Evolutionary conservation across 2,888 invertebrate genomes (phyloP).

Genomic region (Malachius bipustulatus): DNA sequence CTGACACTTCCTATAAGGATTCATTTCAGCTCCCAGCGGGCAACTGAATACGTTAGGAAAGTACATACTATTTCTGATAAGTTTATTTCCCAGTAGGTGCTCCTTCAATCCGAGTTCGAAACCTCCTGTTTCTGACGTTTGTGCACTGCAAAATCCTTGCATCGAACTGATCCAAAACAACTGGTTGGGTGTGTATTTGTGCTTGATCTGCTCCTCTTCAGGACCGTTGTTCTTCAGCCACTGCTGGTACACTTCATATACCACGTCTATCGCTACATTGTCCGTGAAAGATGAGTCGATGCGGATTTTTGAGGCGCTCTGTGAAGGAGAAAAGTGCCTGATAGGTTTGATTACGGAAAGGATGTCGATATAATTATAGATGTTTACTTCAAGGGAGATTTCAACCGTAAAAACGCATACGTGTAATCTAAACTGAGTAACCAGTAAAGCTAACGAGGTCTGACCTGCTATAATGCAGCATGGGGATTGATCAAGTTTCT

Average conservation of each 20-base stretch:
- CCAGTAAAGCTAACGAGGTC: no score
- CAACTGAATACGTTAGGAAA: conserved; percentile 45
- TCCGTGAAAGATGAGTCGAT: neutral
- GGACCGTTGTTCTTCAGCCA: conserved; percentile 8
- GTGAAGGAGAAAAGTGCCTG: no score
- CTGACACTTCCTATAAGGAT: conserved; percentile 41
- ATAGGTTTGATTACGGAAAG: no score
- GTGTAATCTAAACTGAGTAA: no score
- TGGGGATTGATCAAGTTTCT: no score
- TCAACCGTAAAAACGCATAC: no score
- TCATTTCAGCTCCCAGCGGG: conserved; percentile 40
- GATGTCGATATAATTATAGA: no score
- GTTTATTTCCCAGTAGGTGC: no score
- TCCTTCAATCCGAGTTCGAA: conserved; percentile 33
- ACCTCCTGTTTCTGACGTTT: conserved; percentile 35
- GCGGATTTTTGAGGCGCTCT: no score
- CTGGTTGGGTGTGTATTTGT: conserved; percentile 27
- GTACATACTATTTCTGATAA: conserved; percentile 42
- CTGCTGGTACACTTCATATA: conserved; percentile 13
- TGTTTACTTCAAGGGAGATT: no score
- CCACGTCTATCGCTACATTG: conserved; percentile 6
- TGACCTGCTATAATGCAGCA: no score
- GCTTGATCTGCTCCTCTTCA: conserved; percentile 8
- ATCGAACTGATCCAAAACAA: conserved; percentile 38
- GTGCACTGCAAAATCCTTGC: conserved; percentile 44